Conservation (phyloP, 1,140 invertebrate species). For the Protaetia brevitarsis region DNA sequence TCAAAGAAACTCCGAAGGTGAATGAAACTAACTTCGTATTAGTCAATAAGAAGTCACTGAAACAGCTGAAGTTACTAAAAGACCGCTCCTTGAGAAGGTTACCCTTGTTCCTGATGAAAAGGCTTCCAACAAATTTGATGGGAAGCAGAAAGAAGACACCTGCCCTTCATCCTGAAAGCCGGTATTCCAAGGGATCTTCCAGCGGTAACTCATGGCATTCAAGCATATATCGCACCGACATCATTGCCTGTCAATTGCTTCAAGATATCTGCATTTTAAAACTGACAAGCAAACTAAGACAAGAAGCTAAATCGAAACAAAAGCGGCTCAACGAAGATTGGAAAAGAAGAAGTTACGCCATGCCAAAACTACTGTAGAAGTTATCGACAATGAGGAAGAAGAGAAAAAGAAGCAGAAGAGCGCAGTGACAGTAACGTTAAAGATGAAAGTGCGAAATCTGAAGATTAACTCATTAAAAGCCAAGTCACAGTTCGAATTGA, state of each 20-base stretch:
- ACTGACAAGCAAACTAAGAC: background rate
- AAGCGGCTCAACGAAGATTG: slow-evolving; percentile 1
- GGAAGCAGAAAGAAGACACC: background rate
- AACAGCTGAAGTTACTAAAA: background rate
- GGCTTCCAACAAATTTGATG: background rate
- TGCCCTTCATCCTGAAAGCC: background rate
- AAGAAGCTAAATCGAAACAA: background rate
- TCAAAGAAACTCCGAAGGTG: background rate
- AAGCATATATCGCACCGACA: background rate
- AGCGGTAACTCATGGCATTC: background rate
- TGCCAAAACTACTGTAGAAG: background rate
- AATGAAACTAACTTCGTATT: background rate
- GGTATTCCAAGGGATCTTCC: background rate
- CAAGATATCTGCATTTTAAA: slow-evolving; percentile 7
- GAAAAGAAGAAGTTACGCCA: background rate
- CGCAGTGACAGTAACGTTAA: too few relatives aligned
- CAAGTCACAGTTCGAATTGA: background rate
- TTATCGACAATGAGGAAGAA: background rate
- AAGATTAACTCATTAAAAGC: background rate
- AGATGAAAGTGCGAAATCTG: background rate
- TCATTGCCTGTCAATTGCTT: background rate
- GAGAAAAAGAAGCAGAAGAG: background rate
- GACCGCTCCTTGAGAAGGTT: background rate
- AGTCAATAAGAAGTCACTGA: background rate
- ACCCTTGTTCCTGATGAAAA: background rate